phyloP scores from a whole-genome alignment of 1,140 invertebrate genomes.

The Hirudo medicinalis region DNA sequence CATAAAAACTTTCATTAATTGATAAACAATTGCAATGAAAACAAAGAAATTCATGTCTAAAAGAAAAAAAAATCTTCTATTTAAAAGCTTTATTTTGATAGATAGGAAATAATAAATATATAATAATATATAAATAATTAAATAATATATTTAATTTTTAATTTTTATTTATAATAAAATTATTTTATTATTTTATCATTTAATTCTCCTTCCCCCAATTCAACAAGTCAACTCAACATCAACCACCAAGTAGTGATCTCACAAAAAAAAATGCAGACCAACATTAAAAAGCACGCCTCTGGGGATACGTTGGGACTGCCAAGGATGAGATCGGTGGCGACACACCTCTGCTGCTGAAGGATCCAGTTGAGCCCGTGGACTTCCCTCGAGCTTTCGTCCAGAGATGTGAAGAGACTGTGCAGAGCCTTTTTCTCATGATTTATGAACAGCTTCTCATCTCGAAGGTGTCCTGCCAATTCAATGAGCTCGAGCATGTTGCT shows the following conservation, averaged over 20 bases:
- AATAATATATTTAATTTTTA: no score
- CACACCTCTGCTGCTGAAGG: conserved; percentile 69
- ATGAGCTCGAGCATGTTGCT: conserved; percentile 45
- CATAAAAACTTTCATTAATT: neutral
- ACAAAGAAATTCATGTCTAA: neutral
- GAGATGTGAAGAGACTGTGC: conserved; percentile 57
- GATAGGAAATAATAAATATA: neutral
- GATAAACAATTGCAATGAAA: neutral
- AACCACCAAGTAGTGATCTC: neutral
- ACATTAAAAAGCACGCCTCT: conserved; percentile 24
- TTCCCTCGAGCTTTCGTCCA: conserved; percentile 47
- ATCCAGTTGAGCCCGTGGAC: conserved; percentile 73
- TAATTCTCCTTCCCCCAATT: no score
- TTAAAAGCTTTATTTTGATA: neutral
- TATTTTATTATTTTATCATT: no score
- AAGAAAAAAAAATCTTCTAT: neutral
- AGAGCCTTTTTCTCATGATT: conserved; percentile 57
- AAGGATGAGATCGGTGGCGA: conserved; percentile 64
- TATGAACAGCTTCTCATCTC: conserved; percentile 60
- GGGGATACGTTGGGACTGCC: conserved; percentile 59
- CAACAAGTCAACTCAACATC: neutral
- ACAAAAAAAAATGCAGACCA: conserved; percentile 36
- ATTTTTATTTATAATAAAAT: no score
- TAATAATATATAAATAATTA: no score
- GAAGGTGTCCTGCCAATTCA: conserved; percentile 55